Evolutionary conservation across 2,797 vertebrate genomes (phyloP).

Genomic region (Protosalanx chinensis): DNA sequence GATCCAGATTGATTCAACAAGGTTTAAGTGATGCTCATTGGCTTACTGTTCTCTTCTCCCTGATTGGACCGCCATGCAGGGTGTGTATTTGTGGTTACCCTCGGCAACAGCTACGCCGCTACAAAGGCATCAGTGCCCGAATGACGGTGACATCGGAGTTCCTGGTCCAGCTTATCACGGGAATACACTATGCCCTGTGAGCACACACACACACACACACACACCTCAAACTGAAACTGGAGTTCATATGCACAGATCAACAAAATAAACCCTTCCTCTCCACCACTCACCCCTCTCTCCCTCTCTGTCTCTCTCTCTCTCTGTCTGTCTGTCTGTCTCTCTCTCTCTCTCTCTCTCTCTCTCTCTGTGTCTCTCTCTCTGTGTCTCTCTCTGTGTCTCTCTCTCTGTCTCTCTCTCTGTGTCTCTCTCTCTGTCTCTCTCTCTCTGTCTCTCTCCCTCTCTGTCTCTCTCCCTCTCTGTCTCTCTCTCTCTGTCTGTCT

Average conservation of each 20-base stretch:
- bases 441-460: neutral
- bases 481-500: neutral
- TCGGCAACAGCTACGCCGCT: conserved; percentile 89
- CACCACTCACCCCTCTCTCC: neutral
- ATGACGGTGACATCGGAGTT: conserved; percentile 94
- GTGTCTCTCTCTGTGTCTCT: too few species aligned
- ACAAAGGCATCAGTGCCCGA: conserved; percentile 85
- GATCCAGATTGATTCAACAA: too few species aligned
- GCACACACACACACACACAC: conserved; percentile 50
- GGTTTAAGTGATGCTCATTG: neutral
- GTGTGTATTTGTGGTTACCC: conserved; percentile 96
- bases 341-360: neutral
- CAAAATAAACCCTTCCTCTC: neutral
- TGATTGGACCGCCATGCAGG: conserved; percentile 62
- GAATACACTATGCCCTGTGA: conserved; percentile 98
- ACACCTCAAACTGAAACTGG: neutral
- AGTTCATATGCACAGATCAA: neutral
- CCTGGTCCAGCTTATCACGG: conserved; percentile 96
- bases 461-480: neutral
- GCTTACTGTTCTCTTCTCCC: neutral
- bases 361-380: neutral
- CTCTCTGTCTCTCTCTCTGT: neutral
- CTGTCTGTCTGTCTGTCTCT: neutral
- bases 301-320: too few species aligned
- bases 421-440: neutral